A percentile compares a stretch with the other conserved stretches of the same genome.
Conservation (phyloP, 2,888 invertebrate genomes). For the Slavum lentiscoides region DNA sequence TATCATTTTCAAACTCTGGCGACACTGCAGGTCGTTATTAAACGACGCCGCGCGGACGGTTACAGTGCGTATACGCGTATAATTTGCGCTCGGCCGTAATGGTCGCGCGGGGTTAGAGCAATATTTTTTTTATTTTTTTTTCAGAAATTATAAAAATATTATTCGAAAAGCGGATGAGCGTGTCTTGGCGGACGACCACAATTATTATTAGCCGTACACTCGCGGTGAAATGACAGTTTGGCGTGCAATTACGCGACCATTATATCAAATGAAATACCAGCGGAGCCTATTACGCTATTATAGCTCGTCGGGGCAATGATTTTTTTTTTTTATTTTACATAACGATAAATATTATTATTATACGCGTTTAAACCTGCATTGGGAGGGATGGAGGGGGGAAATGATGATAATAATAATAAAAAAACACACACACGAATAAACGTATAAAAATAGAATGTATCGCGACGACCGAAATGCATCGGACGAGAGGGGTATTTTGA, state of each 20-base stretch:
- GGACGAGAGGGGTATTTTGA: conserved; percentile 33
- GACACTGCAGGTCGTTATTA: no score
- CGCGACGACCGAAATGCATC: background rate
- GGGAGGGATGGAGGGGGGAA: background rate
- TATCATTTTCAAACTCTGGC: no score
- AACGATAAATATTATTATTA: no score
- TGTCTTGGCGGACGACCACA: conserved; percentile 19
- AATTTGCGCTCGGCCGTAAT: no score
- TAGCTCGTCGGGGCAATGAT: conserved; percentile 9
- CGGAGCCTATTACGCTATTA: no score
- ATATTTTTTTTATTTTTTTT: conserved; percentile 7
- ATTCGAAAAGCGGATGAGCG: conserved; percentile 38
- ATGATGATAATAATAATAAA: conserved; percentile 14
- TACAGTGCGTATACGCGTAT: no score
- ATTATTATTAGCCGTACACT: conserved; percentile 11
- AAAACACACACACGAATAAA: background rate
- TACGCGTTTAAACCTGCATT: no score
- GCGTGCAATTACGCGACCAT: conserved; percentile 38
- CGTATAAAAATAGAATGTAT: background rate
- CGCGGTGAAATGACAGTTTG: conserved; percentile 47
- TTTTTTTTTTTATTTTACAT: no score
- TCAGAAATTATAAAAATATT: background rate
- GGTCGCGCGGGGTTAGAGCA: no score
- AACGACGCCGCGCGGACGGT: no score
- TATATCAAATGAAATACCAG: no score